Percentiles rank a stretch among this genome's conserved stretches.
phyloP scores from a whole-genome alignment of 2,888 invertebrate genomes.

The Sinodicranocentrus sp. region DNA sequence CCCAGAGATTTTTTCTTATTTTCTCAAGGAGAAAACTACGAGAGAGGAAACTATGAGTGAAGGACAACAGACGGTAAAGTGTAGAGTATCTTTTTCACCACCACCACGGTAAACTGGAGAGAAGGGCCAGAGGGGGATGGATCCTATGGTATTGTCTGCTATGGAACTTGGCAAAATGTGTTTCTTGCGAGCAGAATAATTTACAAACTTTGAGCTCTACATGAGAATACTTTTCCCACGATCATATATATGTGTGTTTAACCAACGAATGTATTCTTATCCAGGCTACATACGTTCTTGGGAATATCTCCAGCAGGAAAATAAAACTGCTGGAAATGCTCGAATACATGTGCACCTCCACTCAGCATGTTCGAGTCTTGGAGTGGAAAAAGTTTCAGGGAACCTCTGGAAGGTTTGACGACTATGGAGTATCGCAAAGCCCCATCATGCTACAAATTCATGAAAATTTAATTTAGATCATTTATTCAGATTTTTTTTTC shows the following conservation, averaged over 20 bases:
- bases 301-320: too few relatives aligned
- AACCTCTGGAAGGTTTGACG: too few relatives aligned
- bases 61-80: conserved; percentile 37
- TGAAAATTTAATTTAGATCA: too few relatives aligned
- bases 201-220: conserved; percentile 63
- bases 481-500: too few relatives aligned
- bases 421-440: too few relatives aligned
- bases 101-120: conserved; percentile 38
- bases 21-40: conserved; percentile 51
- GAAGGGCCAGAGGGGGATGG: conserved; percentile 46
- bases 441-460: too few relatives aligned
- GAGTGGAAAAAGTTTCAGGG: too few relatives aligned
- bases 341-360: too few relatives aligned
- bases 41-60: conserved; percentile 3
- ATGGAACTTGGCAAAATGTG: conserved; percentile 57
- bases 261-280: too few relatives aligned
- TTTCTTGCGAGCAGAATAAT: conserved; percentile 63
- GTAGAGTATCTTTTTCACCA: conserved; percentile 38
- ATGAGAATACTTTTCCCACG: conserved; percentile 58
- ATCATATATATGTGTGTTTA: conserved; percentile 18
- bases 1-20: conserved; percentile 12
- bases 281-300: too few relatives aligned
- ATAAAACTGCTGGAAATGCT: too few relatives aligned
- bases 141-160: conserved; percentile 35
- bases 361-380: too few relatives aligned